Evolutionary conservation across 2,797 vertebrate species (phyloP), one percentile per base, ranked within the genome.

Genomic region (Rhinatrema bivittatum): DNA sequence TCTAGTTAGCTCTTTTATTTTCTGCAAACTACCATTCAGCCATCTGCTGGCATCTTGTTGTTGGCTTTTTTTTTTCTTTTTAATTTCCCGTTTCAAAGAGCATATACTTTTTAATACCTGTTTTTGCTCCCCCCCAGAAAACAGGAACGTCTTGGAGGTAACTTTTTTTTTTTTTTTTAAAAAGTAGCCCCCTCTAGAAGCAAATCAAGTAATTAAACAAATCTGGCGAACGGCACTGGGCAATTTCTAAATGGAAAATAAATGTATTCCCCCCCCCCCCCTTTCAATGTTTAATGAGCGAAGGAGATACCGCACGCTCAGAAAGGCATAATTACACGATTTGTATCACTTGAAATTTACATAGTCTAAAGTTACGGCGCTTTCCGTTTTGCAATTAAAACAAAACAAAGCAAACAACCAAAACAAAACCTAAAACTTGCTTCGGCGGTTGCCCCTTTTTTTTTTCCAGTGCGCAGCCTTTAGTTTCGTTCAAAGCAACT

Each of bases 271-370:
- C 17, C 36, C 42, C 56, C 53, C 29, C 42, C 40, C 44, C 17
- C 36, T 42, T 56, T 53, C 29, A 41, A 55, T 43, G 28, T 56
- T 62, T 46, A 46, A 49, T 52, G 53, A 45, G 47, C 48, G 34
- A 38, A 28, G 57, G 50, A n/a, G n/a, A 46, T 44, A 38, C 16
- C 36, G 34, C 46, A 32, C 33, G 16, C 32, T 9, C 28, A 36
- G 58, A 43, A 19, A 36, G 47, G 41, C 36, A 29, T 36, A 33
- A 28, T 53, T 31, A 46, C 34, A 22, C 58, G 45, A 36, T 50
- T 43, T 45, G 36, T 53, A 52, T 56, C 52, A 51, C 33, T 8
- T n/a, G 31, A 9, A 25, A 42, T 62, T 52, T 39, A 44, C 55
- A 49, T 33, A 19, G 18, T 41, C 51, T 65, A 42, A 38, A 37